Conservation (phyloP, 2,113 vertebrate genomes). For the Phrynosoma blainvillii region DNA sequence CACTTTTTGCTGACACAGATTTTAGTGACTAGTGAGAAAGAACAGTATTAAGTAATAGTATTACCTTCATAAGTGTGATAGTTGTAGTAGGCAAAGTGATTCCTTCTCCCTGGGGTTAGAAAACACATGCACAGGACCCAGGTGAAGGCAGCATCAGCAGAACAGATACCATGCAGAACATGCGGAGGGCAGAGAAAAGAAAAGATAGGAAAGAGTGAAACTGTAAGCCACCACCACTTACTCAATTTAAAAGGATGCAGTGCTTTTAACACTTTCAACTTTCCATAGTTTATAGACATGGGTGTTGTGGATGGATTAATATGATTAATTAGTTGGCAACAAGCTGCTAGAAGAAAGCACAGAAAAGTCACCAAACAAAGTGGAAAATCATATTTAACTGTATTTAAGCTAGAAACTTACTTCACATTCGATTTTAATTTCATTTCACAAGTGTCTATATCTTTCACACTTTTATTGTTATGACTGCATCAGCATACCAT, state of each 20-base stretch:
- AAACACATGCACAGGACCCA: slow-evolving; percentile 88
- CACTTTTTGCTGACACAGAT: slow-evolving; percentile 9
- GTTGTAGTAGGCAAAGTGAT: slow-evolving; percentile 96
- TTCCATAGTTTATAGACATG: slow-evolving; percentile 39
- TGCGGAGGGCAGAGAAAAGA: slow-evolving; percentile 78
- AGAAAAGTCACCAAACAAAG: slow-evolving; percentile 43
- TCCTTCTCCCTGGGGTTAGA: slow-evolving; percentile 92
- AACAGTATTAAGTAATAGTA: slow-evolving; percentile 66
- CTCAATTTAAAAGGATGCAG: slow-evolving; percentile 55
- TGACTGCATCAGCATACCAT: not conserved
- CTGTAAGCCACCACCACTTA: slow-evolving; percentile 72
- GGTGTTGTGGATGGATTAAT: slow-evolving; percentile 51
- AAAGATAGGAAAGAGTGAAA: slow-evolving; percentile 89
- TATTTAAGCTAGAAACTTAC: not conserved
- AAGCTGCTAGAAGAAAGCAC: slow-evolving; percentile 55
- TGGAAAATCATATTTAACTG: slow-evolving; percentile 17
- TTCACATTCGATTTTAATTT: not conserved
- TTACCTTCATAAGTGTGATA: slow-evolving; percentile 93
- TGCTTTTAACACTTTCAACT: slow-evolving; percentile 43
- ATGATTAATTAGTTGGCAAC: slow-evolving; percentile 49
- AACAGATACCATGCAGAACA: slow-evolving; percentile 79
- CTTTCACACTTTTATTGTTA: not conserved
- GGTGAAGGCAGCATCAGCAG: slow-evolving; percentile 87
- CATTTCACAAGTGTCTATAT: not conserved
- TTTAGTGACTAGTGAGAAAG: slow-evolving; percentile 55